A percentile compares a stretch with the other conserved stretches of the same genome.
Conservation (phyloP, 1,140 invertebrate genomes). For the Radopholus similis region DNA sequence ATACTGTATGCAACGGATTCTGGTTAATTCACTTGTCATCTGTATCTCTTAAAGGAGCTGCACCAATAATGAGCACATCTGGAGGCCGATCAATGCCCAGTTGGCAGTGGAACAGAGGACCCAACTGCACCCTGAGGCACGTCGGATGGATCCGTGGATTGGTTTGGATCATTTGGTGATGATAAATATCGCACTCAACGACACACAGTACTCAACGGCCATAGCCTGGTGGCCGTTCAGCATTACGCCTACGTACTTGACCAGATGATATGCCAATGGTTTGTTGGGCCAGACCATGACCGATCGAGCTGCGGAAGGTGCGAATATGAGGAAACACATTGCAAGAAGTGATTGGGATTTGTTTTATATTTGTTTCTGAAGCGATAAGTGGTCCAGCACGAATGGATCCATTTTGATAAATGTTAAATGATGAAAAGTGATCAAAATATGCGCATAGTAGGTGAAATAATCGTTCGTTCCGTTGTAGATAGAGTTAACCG, state of each 20-base stretch:
- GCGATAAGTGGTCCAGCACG: too few relatives aligned
- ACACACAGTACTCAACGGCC: constrained; percentile 5
- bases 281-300: constrained; percentile 10
- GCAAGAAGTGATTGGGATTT: too few relatives aligned
- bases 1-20: neutral
- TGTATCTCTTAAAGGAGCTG: neutral
- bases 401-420: too few relatives aligned
- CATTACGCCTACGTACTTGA: constrained; percentile 1
- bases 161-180: too few relatives aligned
- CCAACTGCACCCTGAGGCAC: neutral
- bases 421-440: too few relatives aligned
- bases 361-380: too few relatives aligned
- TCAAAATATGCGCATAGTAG: too few relatives aligned
- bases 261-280: constrained; percentile 9
- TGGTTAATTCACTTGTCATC: neutral
- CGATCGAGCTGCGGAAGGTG: constrained; percentile 1
- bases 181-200: too few relatives aligned
- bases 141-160: neutral
- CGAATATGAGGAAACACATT: constrained; percentile 12
- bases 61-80: neutral
- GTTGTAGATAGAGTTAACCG: too few relatives aligned
- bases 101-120: neutral
- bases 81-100: neutral
- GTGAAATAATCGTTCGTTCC: too few relatives aligned
- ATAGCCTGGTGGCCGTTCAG: constrained; percentile 2